Base-by-base conservation (phyloP, 2,888 invertebrate genomes). In the Choreutis nemorana region DNA sequence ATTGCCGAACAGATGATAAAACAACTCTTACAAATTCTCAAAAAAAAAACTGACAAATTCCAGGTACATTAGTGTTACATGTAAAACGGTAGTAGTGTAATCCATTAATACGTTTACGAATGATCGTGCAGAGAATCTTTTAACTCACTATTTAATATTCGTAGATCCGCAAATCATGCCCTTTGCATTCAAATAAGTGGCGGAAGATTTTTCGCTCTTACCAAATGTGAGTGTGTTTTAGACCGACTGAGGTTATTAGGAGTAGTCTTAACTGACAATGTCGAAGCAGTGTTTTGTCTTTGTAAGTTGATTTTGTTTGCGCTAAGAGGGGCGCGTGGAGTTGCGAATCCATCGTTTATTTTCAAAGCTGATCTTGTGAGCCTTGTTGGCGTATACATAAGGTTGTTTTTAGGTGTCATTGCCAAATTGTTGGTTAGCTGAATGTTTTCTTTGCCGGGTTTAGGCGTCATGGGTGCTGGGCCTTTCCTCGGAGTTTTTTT, bases 291-390 rank as follows among this genome's bases (percentile, higher is more conserved):
- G 35, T 70, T 63, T 26, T 65, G 66, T 29, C 68, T 50, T 11
- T 59, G 66, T 2, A 75, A 24, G 36, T 70, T 65, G 0, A 48
- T 39, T 45, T 71, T 72, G 30, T 50, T 57, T 1, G 68, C 64
- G 26, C 67, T 68, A 10, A 75, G 55, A 0, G 77, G 77, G 2
- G 73, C 59, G 2, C 75, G 52, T 4, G 77, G 77, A 0, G 77
- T 77, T 1, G 70, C 67, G 31, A 77, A 77, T 0, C 67, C 71
- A 22, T 68, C 68, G 14, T 61, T 55, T 2, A 72, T 22, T 35
- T 72, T 77, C 1, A 71, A 32, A 14, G 73, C 64, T 0, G 77
- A 73, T 21, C 77, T 40, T 0, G 77, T 78, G 1, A 72, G 48
- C 20, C 73, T 52, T 0, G 62, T 67, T 1, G 77, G 75, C 0